phyloP scores from a whole-genome alignment of 2,888 invertebrate species.

The Ligdia adustata region DNA sequence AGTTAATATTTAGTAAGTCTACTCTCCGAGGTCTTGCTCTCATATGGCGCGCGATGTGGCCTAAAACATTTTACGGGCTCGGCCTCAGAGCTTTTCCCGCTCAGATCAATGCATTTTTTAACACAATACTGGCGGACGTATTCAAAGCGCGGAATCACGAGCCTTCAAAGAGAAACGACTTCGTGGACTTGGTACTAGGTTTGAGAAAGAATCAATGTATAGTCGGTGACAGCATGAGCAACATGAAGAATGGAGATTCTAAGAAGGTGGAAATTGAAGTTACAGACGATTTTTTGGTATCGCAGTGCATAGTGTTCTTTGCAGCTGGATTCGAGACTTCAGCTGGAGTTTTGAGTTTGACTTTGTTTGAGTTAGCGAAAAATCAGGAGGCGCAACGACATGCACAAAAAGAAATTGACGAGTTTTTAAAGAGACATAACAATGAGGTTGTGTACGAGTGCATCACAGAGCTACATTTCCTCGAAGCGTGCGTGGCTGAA shows the following conservation, averaged over 20 bases:
- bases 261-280: constrained; percentile 46
- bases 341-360: constrained; percentile 44
- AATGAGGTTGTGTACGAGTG: constrained; percentile 51
- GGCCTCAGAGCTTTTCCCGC: constrained; percentile 39
- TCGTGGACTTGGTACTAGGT: constrained; percentile 52
- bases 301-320: constrained; percentile 79
- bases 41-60: constrained; percentile 45
- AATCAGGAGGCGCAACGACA: constrained; percentile 42
- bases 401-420: constrained; percentile 51
- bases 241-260: constrained; percentile 36
- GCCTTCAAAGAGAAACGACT: constrained; percentile 48
- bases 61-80: constrained; percentile 45
- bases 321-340: constrained; percentile 60
- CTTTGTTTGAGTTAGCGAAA: constrained; percentile 56
- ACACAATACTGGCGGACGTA: constrained; percentile 42
- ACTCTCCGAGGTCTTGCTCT: constrained; percentile 33
- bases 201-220: constrained; percentile 47
- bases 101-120: constrained; percentile 43
- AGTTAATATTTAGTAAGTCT: constrained; percentile 35
- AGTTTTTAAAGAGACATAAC: constrained; percentile 40
- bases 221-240: constrained; percentile 48
- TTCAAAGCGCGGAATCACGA: constrained; percentile 44
- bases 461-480: constrained; percentile 47
- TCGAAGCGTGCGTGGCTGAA: constrained; percentile 53
- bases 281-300: constrained; percentile 65